These are phyloP conservation scores for Dichetophora obliterata DNA, from an alignment of 2,888 invertebrate genomes.

Conservation along the genomic window DNA sequence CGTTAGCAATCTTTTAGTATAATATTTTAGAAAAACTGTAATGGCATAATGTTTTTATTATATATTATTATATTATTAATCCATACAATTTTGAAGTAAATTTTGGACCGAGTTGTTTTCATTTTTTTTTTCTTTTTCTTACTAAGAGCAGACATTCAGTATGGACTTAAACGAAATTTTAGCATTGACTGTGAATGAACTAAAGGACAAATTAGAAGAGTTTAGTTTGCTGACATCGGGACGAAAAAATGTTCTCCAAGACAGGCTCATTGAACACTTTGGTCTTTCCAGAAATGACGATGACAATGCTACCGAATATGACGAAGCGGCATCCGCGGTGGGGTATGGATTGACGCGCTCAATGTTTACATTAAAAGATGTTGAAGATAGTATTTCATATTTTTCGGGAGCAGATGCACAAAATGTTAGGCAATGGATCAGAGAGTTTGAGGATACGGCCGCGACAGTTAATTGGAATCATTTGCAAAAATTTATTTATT, in stretches of 20 bases:
- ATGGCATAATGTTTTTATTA: too few relatives aligned
- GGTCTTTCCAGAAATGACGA: constrained; percentile 6
- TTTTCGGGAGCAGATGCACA: constrained; percentile 29
- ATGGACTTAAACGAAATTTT: background rate
- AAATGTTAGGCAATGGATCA: constrained; percentile 29
- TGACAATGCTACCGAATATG: background rate
- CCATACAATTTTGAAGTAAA: too few relatives aligned
- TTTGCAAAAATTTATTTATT: constrained; percentile 45
- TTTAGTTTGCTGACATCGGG: constrained; percentile 4
- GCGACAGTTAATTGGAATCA: constrained; percentile 40
- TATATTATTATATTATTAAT: too few relatives aligned
- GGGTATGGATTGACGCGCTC: background rate
- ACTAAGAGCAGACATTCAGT: too few relatives aligned
- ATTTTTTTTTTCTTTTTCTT: too few relatives aligned
- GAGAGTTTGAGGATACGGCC: constrained; percentile 43
- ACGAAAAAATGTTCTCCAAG: background rate
- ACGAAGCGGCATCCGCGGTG: background rate
- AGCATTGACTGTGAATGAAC: background rate
- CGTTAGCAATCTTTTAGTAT: too few relatives aligned
- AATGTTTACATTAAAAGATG: constrained; percentile 31
- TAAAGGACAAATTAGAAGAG: background rate
- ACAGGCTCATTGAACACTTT: constrained; percentile 2
- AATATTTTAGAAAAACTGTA: too few relatives aligned
- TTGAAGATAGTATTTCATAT: constrained; percentile 17
- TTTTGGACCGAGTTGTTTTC: too few relatives aligned